Conservation (phyloP, 2,888 invertebrate genomes). For the Shargacucullia verbasci region DNA sequence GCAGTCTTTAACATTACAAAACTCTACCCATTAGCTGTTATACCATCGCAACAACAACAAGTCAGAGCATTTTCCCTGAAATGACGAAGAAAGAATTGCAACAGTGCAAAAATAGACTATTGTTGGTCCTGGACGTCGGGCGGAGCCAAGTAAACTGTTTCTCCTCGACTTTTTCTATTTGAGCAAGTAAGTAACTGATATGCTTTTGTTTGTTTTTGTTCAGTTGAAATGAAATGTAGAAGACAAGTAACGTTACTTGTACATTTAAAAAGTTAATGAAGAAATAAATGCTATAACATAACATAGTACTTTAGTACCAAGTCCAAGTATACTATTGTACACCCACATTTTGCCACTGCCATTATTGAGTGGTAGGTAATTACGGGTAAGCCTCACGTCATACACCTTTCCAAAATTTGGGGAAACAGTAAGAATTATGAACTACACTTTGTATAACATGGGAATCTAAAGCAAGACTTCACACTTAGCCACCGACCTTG, state of each 20-base stretch:
- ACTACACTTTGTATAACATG: too few species aligned
- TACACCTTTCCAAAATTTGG: too few species aligned
- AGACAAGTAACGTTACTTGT: slow-evolving; percentile 16
- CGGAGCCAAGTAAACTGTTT: slow-evolving; percentile 47
- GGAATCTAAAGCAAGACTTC: too few species aligned
- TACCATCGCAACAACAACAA: slow-evolving; percentile 39
- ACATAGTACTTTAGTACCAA: too few species aligned
- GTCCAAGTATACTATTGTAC: too few species aligned
- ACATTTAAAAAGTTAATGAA: slow-evolving; percentile 36
- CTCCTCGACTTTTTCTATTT: slow-evolving; percentile 40
- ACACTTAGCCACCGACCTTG: too few species aligned
- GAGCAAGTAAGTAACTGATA: slow-evolving; percentile 46
- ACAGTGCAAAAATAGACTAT: slow-evolving; percentile 45
- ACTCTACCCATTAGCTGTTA: slow-evolving; percentile 27
- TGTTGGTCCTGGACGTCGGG: slow-evolving; percentile 41
- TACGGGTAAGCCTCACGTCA: too few species aligned
- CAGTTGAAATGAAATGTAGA: slow-evolving; percentile 23
- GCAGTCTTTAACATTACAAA: slow-evolving; percentile 9
- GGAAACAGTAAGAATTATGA: too few species aligned
- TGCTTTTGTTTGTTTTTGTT: slow-evolving; percentile 33
- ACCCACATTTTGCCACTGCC: too few species aligned
- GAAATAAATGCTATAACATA: not conserved
- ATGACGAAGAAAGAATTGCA: slow-evolving; percentile 48
- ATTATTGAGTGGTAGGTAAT: too few species aligned
- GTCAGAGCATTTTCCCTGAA: slow-evolving; percentile 42